Evolutionary conservation across 2,113 vertebrate genomes (phyloP).

Genomic region (Brachypodius melanocephalos): DNA sequence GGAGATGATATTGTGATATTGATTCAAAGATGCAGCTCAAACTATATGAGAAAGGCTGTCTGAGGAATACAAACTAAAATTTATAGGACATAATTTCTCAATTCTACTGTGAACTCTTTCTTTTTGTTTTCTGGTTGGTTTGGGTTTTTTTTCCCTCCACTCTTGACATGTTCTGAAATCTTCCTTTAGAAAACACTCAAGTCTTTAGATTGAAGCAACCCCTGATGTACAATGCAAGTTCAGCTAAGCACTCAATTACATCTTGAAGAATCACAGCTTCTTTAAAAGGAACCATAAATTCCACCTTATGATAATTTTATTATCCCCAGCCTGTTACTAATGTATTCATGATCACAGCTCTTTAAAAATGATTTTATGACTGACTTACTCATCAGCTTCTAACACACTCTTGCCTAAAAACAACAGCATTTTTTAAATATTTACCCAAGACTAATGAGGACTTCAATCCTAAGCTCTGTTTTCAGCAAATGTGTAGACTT

Average conservation of each 20-base stretch:
- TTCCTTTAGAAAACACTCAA: background rate
- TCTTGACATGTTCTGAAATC: background rate
- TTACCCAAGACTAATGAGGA: background rate
- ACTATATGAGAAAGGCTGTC: background rate
- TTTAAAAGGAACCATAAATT: background rate
- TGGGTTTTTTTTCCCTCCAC: fast-evolving
- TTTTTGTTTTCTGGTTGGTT: background rate
- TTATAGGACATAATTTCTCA: background rate
- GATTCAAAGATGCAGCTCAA: background rate
- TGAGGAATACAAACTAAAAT: background rate
- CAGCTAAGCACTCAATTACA: background rate
- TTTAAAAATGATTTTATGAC: slow-evolving; percentile 3
- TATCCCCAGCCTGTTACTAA: slow-evolving; percentile 10
- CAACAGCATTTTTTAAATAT: background rate
- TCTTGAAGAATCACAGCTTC: background rate
- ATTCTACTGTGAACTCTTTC: background rate
- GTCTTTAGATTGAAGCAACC: background rate
- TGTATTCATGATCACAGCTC: background rate
- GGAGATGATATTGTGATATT: background rate
- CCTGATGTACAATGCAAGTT: background rate
- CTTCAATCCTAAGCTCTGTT: background rate
- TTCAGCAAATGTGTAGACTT: background rate
- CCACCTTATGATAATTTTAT: background rate
- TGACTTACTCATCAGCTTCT: background rate
- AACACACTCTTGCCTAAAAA: background rate